A percentile compares a stretch with the other conserved stretches of the same genome.
Evolutionary conservation across 2,888 invertebrate species (phyloP).

Genomic region (Machimus atricapillus): DNA sequence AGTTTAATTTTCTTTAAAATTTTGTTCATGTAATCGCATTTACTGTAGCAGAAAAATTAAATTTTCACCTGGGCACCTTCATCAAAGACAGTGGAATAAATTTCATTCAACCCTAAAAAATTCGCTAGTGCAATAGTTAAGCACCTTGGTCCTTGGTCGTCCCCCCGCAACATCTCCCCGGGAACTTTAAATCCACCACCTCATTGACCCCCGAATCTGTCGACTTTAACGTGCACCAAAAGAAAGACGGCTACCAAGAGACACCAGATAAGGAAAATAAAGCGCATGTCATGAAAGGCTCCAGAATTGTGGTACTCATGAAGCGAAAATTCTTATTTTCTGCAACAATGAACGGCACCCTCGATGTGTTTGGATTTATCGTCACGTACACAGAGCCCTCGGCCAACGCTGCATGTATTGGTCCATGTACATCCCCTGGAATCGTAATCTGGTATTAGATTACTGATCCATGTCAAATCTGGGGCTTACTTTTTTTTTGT

Average conservation of each 20-base stretch:
- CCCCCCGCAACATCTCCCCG: slow-evolving; percentile 9
- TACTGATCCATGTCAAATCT: slow-evolving; percentile 64
- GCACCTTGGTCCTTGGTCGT: background rate
- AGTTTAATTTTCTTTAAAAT: background rate
- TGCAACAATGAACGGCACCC: slow-evolving; percentile 55
- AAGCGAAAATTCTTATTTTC: slow-evolving; percentile 55
- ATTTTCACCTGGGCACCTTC: background rate
- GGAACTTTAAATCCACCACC: slow-evolving; percentile 26
- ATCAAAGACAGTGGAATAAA: background rate
- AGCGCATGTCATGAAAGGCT: slow-evolving; percentile 51
- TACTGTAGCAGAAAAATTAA: background rate
- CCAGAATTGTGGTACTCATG: slow-evolving; percentile 52
- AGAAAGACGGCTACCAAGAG: slow-evolving; percentile 42
- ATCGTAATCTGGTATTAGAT: slow-evolving; percentile 63
- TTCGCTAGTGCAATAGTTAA: background rate
- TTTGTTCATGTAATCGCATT: background rate
- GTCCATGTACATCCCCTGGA: slow-evolving; percentile 49
- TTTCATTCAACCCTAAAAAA: background rate
- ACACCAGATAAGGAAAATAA: slow-evolving; percentile 40
- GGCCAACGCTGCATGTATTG: background rate
- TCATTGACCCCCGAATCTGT: slow-evolving; percentile 30
- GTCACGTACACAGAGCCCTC: slow-evolving; percentile 45
- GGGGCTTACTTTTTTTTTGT: slow-evolving; percentile 55
- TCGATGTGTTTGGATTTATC: slow-evolving; percentile 51
- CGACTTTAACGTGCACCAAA: slow-evolving; percentile 38